Conservation (phyloP, 2,888 invertebrate genomes). For the Plebejus argus region DNA sequence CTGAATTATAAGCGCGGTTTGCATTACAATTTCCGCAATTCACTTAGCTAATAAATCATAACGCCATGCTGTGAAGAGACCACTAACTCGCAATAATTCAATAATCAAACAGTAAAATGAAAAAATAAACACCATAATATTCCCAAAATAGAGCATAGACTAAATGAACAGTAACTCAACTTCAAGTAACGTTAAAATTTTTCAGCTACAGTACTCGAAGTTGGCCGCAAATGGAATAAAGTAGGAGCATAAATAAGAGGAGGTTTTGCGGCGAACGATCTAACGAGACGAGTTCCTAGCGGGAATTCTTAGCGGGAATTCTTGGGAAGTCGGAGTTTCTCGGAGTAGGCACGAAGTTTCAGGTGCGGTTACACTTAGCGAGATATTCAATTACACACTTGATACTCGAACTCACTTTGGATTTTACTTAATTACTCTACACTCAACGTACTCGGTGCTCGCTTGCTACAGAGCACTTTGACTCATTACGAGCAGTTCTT, state of each 20-base stretch:
- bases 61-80: not conserved
- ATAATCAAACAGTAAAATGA: not conserved
- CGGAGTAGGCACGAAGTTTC: slow-evolving; percentile 55
- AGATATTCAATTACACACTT: slow-evolving; percentile 46
- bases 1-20: slow-evolving; percentile 41
- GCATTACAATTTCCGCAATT: slow-evolving; percentile 32
- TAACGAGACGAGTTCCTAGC: slow-evolving; percentile 70
- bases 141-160: not conserved
- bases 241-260: slow-evolving; percentile 71
- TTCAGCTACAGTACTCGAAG: slow-evolving; percentile 44
- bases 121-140: not conserved
- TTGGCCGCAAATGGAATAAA: slow-evolving; percentile 68
- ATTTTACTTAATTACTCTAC: slow-evolving; percentile 33
- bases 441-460: not conserved
- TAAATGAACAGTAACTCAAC: slow-evolving; percentile 37
- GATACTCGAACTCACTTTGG: slow-evolving; percentile 40
- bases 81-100: not conserved
- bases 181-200: slow-evolving; percentile 41
- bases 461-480: not conserved
- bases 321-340: slow-evolving; percentile 61
- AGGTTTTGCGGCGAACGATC: slow-evolving; percentile 69
- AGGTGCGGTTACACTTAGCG: slow-evolving; percentile 48
- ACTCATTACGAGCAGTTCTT: not conserved
- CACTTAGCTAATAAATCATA: slow-evolving; percentile 31
- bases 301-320: slow-evolving; percentile 50